Conservation (phyloP, 2,113 vertebrate genomes). For the Cygnus atratus region DNA sequence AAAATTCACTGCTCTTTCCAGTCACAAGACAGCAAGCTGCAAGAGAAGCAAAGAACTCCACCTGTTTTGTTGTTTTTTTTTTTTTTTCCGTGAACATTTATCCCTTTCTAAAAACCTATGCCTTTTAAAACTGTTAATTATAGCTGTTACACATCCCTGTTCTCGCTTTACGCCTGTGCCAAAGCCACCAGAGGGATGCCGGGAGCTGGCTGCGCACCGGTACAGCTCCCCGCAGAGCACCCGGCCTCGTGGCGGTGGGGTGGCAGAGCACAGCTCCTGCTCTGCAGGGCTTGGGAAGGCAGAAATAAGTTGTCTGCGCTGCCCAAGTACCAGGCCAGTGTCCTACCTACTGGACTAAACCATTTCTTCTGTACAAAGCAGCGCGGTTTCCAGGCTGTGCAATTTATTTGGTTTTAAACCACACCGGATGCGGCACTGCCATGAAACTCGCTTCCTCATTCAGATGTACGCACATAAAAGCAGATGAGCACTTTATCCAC, state of each 20-base stretch:
- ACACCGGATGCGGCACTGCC: fast-evolving
- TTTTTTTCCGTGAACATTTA: not conserved
- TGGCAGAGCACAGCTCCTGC: not conserved
- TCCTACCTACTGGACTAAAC: not conserved
- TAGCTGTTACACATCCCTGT: not conserved
- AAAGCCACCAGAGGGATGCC: not conserved
- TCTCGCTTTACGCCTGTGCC: not conserved
- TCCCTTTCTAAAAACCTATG: not conserved
- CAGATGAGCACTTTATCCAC: not conserved
- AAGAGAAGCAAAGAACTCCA: not conserved
- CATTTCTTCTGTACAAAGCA: not conserved
- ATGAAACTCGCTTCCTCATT: not conserved
- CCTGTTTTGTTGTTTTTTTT: not conserved
- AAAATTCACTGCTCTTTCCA: not conserved
- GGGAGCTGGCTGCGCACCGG: not conserved
- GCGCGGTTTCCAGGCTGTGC: not conserved
- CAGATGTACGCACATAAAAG: not conserved
- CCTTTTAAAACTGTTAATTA: not conserved
- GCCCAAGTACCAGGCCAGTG: not conserved
- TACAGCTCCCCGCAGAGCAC: not conserved
- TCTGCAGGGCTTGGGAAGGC: not conserved
- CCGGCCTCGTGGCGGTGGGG: not conserved
- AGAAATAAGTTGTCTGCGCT: fast-evolving
- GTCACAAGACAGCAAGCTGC: not conserved
- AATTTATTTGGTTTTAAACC: not conserved